Evolutionary conservation across 1,140 invertebrate species (phyloP).

Genomic region (Portunus trituberculatus): DNA sequence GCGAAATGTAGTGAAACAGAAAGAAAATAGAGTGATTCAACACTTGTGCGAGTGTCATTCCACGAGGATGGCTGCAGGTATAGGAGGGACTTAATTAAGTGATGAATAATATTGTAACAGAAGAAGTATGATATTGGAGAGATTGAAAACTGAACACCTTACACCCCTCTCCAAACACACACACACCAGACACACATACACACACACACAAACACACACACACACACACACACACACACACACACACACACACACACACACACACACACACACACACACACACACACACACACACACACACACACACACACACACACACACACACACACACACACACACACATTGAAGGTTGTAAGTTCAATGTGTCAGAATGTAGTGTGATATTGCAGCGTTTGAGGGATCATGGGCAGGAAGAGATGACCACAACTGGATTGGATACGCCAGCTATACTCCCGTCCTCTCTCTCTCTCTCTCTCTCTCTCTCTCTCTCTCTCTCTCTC

Average conservation of each 20-base stretch:
- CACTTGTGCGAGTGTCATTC: not conserved
- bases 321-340: no score
- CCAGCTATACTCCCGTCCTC: not conserved
- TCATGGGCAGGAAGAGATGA: not conserved
- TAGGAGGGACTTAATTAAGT: not conserved
- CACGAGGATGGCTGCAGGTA: not conserved
- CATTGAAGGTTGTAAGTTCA: no score
- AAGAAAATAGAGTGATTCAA: not conserved
- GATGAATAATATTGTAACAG: not conserved
- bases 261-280: not conserved
- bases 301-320: no score
- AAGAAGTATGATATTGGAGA: not conserved
- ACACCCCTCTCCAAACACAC: not conserved
- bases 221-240: no score
- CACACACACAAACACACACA: no score
- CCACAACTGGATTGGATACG: not conserved
- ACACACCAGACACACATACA: not conserved
- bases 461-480: conserved; percentile 24
- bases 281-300: no score
- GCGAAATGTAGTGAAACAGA: not conserved
- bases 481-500: conserved; percentile 8
- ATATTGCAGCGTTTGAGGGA: no score
- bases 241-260: not conserved
- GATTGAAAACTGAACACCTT: not conserved
- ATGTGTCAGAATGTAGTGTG: no score